Base-by-base conservation (phyloP, 2,888 invertebrate species). In the Psylliodes chrysocephalus region DNA sequence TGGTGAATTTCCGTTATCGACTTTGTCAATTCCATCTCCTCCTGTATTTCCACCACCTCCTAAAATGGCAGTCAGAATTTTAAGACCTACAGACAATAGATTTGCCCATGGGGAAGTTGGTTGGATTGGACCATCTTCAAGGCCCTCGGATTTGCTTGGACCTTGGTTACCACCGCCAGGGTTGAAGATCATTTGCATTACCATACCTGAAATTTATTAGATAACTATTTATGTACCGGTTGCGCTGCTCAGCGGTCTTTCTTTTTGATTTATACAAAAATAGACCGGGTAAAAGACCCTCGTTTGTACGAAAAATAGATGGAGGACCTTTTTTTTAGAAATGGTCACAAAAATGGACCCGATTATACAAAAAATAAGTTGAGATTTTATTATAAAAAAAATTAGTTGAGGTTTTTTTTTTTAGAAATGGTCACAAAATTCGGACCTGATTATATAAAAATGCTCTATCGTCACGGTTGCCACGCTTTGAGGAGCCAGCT, bases 131-230 rank as follows among this genome's bases (percentile, higher is more conserved):
- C 69, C 71, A 64, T 89, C 87, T 77, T 92, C 91, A 28, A 89
- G 80, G 33, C 84, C 81, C 78, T 94, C 94, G 63, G 94, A 94
- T 82, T 94, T 94, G 78, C 90, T 92, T 25, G 94, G 93, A 65
- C 93, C 91, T 40, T 85, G 85, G 15, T 86, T 84, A 49, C 83
- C 82, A 17, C 69, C 70, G 33, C 86, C 89, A 0, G 86, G 84
- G 78, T 92, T 93, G 83, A 95, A 90, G 77, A 95, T 85, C 91
- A 95, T 91, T 82, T 94, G 94, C 90, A 95, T 91, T 68, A 95
- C 85, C 86, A 92, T 91, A 61, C 90, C 87, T 86, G 78, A 46
- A 81, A 55, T 10, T 4, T 15, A 40, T n/a, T n/a, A n/a, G n/a
- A n/a, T n/a, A n/a, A 40, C 8, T 15, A 40, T 40, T 40, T 14